Percentiles rank a stretch among this genome's conserved stretches.
These are phyloP conservation scores for Notodonta dromedarius DNA, from an alignment of 2,888 invertebrate genomes.

Conservation along the genomic window DNA sequence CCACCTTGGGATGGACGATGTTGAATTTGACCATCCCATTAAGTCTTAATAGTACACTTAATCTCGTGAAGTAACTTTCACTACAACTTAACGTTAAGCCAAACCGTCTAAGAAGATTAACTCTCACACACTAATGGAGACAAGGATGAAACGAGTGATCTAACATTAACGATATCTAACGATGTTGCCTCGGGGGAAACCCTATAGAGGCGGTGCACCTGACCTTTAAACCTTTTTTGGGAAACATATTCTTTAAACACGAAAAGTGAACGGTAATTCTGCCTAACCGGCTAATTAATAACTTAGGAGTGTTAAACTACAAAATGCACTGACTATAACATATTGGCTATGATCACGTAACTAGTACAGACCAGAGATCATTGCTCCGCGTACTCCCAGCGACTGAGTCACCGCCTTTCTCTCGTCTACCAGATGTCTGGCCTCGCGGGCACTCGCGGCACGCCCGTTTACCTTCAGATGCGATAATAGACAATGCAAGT, in stretches of 20 bases:
- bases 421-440: conserved; percentile 72
- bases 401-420: conserved; percentile 69
- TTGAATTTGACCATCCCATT: conserved; percentile 9
- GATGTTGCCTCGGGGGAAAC: neutral
- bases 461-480: neutral
- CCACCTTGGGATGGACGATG: neutral
- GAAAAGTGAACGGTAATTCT: neutral
- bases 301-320: neutral
- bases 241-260: neutral
- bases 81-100: neutral
- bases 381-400: conserved; percentile 31
- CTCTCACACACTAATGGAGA: conserved; percentile 2
- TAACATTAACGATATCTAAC: neutral
- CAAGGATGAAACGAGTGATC: neutral
- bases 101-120: conserved; percentile 1
- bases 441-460: conserved; percentile 16
- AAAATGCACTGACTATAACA: neutral
- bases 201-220: neutral
- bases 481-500: conserved; percentile 2
- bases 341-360: conserved; percentile 39
- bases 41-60: conserved; percentile 21
- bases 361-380: conserved; percentile 48
- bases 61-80: conserved; percentile 20
- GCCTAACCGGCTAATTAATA: neutral
- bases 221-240: neutral